Conservation (phyloP, 1,140 invertebrate genomes). For the Drosophila subpulchrella region DNA sequence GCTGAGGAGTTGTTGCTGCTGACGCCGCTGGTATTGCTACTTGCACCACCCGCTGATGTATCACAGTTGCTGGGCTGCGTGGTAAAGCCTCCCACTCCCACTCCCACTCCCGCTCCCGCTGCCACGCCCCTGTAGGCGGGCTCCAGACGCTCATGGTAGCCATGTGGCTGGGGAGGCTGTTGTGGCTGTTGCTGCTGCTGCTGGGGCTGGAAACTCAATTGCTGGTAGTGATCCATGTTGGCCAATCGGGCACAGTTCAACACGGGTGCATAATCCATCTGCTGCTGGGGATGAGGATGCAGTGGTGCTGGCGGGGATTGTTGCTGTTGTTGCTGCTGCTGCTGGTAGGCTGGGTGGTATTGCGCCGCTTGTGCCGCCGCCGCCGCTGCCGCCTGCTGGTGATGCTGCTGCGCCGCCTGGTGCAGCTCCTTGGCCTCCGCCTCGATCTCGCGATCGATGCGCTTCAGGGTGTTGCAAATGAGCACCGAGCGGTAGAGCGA, state of each 20-base stretch:
- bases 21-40: conserved; percentile 1
- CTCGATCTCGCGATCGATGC: conserved; percentile 96
- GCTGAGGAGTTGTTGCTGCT: conserved; percentile 71
- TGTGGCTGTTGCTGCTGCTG: conserved; percentile 29
- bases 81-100: conserved; percentile 6
- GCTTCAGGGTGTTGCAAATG: conserved; percentile 96
- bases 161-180: conserved; percentile 43
- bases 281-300: conserved; percentile 54
- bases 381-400: conserved; percentile 66
- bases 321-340: conserved; percentile 62
- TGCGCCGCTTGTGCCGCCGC: conserved; percentile 65
- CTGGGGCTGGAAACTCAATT: conserved; percentile 62
- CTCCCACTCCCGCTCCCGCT: conserved; percentile 11
- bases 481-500: conserved; percentile 96
- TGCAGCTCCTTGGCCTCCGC: conserved; percentile 88
- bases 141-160: conserved; percentile 19
- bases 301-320: conserved; percentile 55
- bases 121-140: conserved; percentile 41
- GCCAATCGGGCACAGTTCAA: conserved; percentile 74
- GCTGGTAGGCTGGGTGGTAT: conserved; percentile 71
- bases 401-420: conserved; percentile 82
- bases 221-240: conserved; percentile 81
- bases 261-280: conserved; percentile 75
- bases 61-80: conserved; percentile 45
- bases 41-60: conserved; percentile 15